These are phyloP conservation scores for Mus spretus DNA, from an alignment of 2,797 vertebrate genomes.

Conservation along the genomic window DNA sequence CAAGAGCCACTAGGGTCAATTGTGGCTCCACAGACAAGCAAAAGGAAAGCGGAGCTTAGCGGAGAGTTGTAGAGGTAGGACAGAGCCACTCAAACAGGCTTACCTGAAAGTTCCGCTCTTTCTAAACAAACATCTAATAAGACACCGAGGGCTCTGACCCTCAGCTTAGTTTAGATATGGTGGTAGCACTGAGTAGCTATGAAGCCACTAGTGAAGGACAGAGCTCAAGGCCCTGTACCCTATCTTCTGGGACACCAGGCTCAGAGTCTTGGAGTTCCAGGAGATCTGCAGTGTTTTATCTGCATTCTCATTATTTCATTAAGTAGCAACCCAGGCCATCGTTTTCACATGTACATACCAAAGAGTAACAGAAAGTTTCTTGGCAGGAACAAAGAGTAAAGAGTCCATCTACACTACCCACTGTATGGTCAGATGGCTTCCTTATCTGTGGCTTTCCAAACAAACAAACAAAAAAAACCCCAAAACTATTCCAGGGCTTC, in stretches of 20 bases:
- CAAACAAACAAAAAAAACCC: neutral
- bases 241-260: neutral
- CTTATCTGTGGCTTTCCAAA: neutral
- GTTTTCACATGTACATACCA: conserved; percentile 33
- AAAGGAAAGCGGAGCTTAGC: neutral
- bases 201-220: conserved; percentile 23
- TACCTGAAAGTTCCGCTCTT: conserved; percentile 65
- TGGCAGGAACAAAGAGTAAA: conserved; percentile 54
- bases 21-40: conserved; percentile 1
- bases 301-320: neutral
- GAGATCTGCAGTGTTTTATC: neutral
- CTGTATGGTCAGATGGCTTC: neutral
- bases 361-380: conserved; percentile 14
- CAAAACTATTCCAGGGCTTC: neutral
- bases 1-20: conserved; percentile 16
- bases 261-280: neutral
- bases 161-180: conserved; percentile 4
- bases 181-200: conserved; percentile 3
- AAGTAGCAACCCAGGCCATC: neutral
- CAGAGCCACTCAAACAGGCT: neutral
- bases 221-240: neutral
- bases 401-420: neutral
- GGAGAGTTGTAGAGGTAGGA: conserved; percentile 7
- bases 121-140: conserved; percentile 52
- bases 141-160: neutral